Percentiles rank a stretch among this genome's conserved stretches.
Evolutionary conservation across 2,113 vertebrate genomes (phyloP).

Genomic region (Syngnathoides biaculeatus): DNA sequence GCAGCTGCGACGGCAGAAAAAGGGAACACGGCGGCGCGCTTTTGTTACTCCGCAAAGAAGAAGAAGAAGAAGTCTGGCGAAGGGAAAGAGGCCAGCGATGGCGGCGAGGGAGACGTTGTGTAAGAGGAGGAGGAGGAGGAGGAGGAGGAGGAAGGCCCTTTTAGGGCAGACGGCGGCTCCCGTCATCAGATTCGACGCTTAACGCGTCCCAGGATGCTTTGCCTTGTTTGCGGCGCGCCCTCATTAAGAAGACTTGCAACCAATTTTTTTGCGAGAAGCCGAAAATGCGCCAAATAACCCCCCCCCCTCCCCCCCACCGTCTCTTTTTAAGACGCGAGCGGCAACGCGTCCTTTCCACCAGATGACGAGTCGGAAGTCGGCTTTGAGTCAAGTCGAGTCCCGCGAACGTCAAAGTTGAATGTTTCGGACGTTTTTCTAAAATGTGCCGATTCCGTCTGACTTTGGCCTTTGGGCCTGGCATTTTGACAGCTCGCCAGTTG

Average conservation of each 20-base stretch:
- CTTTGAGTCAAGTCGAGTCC: no score
- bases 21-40: slow-evolving; percentile 4
- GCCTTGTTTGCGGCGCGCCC: slow-evolving; percentile 2
- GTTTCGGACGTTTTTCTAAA: no score
- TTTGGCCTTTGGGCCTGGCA: no score
- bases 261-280: no score
- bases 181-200: neutral
- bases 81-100: neutral
- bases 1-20: slow-evolving; percentile 72
- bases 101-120: neutral
- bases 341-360: no score
- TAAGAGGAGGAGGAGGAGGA: slow-evolving; percentile 6
- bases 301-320: no score
- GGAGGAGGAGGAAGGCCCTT: no score
- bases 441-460: no score
- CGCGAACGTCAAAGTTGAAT: no score
- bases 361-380: no score
- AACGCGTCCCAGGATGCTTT: slow-evolving; percentile 6
- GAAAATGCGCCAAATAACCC: no score
- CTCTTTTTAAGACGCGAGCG: neutral
- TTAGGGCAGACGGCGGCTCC: neutral
- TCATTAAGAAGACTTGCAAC: neutral
- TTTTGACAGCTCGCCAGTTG: no score
- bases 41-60: neutral
- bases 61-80: neutral